Conservation (phyloP, 2,113 vertebrate species). For the Neofelis nebulosa region DNA sequence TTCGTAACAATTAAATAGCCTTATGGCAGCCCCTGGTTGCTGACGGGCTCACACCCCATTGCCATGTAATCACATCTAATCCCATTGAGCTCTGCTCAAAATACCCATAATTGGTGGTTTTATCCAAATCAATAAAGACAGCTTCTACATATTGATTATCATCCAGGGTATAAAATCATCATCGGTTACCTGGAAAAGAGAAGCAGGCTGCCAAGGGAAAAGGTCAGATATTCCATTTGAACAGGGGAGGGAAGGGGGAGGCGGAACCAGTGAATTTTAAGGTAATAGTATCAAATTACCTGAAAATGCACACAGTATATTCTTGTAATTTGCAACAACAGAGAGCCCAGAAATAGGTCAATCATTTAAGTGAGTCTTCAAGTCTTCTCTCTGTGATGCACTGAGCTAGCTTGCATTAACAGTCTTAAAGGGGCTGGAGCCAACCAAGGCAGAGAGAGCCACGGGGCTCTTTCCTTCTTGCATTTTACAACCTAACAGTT, state of each 20-base stretch:
- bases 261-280: constrained; percentile 62
- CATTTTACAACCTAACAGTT: background rate
- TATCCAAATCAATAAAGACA: constrained; percentile 79
- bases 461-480: background rate
- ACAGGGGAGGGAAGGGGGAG: constrained; percentile 18
- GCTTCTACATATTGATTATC: constrained; percentile 77
- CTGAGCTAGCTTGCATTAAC: background rate
- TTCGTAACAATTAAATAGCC: constrained; percentile 60
- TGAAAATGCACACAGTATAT: constrained; percentile 68
- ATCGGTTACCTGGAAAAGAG: constrained; percentile 66
- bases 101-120: constrained; percentile 78
- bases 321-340: constrained; percentile 72
- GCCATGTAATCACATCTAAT: constrained; percentile 74
- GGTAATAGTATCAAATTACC: constrained; percentile 75
- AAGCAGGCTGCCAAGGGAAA: constrained; percentile 68
- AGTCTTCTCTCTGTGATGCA: background rate
- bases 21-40: constrained; percentile 39
- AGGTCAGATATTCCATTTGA: constrained; percentile 74
- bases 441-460: background rate
- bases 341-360: constrained; percentile 74
- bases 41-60: constrained; percentile 51
- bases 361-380: constrained; percentile 71
- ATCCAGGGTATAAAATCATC: constrained; percentile 73
- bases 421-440: constrained; percentile 56
- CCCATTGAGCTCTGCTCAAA: constrained; percentile 75